A percentile compares a stretch with the other conserved stretches of the same genome.
Evolutionary conservation across 1,140 invertebrate species (phyloP).

Genomic region (Drosophila virilis): DNA sequence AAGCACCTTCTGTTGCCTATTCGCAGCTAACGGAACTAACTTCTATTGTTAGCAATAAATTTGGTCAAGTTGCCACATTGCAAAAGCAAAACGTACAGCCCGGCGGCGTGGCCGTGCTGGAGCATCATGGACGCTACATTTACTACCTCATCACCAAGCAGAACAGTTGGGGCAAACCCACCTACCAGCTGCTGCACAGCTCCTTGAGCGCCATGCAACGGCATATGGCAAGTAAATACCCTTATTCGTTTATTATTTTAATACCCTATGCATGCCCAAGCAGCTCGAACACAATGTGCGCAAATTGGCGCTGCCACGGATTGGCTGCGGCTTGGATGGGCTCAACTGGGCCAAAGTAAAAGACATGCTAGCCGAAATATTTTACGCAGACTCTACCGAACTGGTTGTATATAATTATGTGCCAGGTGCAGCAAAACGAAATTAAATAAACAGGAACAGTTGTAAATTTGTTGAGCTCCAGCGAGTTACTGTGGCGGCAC

Average conservation of each 20-base stretch:
- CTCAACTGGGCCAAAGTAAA: constrained; percentile 86
- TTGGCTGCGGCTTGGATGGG: constrained; percentile 88
- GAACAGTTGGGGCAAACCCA: constrained; percentile 84
- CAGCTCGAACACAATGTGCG: constrained; percentile 82
- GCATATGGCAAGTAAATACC: constrained; percentile 74
- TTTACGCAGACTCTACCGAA: constrained; percentile 83
- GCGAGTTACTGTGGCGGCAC: constrained; percentile 55
- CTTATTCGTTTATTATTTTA: not conserved
- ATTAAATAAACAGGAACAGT: constrained; percentile 9
- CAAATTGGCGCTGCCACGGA: constrained; percentile 86
- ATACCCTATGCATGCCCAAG: not conserved
- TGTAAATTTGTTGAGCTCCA: constrained; percentile 17
- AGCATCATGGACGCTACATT: constrained; percentile 84
- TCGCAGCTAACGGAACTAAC: not conserved
- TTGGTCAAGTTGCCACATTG: constrained; percentile 79
- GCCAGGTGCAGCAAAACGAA: constrained; percentile 27
- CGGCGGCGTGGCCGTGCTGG: constrained; percentile 86
- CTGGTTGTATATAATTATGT: constrained; percentile 85
- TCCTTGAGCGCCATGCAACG: constrained; percentile 83
- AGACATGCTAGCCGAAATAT: constrained; percentile 85
- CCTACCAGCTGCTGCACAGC: constrained; percentile 80
- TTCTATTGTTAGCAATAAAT: constrained; percentile 59
- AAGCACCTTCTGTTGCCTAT: not conserved
- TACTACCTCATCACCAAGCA: constrained; percentile 86
- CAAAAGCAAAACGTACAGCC: constrained; percentile 75